A percentile compares a stretch with the other conserved stretches of the same genome.
Evolutionary conservation across 2,888 invertebrate genomes (phyloP).

Genomic region (Aplocera efformata): DNA sequence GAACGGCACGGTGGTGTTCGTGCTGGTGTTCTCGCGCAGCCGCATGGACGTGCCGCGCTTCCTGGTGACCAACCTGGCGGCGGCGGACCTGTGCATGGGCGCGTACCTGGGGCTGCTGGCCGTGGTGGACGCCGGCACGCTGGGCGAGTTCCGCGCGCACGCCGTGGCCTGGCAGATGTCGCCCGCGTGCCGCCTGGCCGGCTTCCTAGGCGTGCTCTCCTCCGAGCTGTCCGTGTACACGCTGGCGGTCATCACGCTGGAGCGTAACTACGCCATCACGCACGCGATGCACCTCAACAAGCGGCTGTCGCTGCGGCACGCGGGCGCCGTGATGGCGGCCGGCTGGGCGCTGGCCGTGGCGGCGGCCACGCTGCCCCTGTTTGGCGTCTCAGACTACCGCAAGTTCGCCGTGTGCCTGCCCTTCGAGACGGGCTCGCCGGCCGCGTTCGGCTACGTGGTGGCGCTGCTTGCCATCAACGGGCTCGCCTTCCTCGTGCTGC

Average conservation of each 20-base stretch:
- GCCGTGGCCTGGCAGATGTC: conserved; percentile 99
- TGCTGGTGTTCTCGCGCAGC: conserved; percentile 92
- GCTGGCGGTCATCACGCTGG: conserved; percentile 96
- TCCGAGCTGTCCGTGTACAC: conserved; percentile 98
- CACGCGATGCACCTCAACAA: conserved; percentile 99
- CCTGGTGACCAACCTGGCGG: conserved; percentile 97
- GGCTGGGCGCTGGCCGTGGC: conserved; percentile 95
- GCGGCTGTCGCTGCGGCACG: conserved; percentile 93
- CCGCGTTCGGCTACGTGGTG: conserved; percentile 93
- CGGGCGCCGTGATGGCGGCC: conserved; percentile 93
- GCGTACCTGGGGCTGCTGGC: conserved; percentile 96
- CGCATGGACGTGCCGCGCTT: conserved; percentile 98
- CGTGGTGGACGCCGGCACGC: conserved; percentile 96
- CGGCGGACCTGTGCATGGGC: conserved; percentile 99
- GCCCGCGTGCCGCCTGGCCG: conserved; percentile 94
- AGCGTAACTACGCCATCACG: conserved; percentile 97
- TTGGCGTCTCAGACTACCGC: conserved; percentile 96
- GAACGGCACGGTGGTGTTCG: conserved; percentile 97
- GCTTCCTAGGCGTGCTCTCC: conserved; percentile 95
- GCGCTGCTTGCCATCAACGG: conserved; percentile 95
- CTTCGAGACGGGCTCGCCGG: conserved; percentile 91
- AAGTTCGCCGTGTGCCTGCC: conserved; percentile 98
- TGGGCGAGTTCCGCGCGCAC: conserved; percentile 97
- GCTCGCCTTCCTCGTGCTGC: conserved; percentile 94
- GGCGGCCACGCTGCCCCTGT: conserved; percentile 93